phyloP scores from a whole-genome alignment of 2,113 vertebrate species.

The Colistium nudipinnis region DNA sequence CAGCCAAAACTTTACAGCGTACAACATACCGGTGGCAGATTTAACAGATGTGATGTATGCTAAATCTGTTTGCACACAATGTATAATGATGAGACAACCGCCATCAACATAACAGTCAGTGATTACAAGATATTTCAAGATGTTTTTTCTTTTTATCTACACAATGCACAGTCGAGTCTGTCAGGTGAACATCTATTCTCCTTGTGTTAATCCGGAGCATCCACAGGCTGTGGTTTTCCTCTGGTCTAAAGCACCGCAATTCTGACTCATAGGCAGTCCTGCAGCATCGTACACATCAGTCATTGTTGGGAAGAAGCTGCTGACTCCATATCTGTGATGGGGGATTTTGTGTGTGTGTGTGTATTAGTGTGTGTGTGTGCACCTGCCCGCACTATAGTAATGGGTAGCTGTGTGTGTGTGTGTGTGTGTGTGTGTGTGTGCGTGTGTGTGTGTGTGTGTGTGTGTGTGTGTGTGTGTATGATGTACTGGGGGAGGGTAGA shows the following conservation, averaged over 20 bases:
- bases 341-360: conserved; percentile 28
- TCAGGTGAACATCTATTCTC: background rate
- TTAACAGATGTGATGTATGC: conserved; percentile 20
- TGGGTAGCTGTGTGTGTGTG: conserved; percentile 4
- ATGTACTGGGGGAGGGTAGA: conserved; percentile 49
- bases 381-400: conserved; percentile 5
- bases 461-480: conserved; percentile 35
- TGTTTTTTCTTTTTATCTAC: background rate
- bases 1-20: conserved; percentile 6
- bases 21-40: background rate
- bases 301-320: conserved; percentile 76
- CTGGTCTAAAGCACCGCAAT: conserved; percentile 14
- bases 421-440: conserved; percentile 14
- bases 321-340: conserved; percentile 73
- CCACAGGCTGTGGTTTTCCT: conserved; percentile 3
- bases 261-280: conserved; percentile 26
- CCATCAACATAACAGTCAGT: too few species aligned
- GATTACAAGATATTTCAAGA: background rate
- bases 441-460: conserved; percentile 6
- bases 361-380: conserved; percentile 8
- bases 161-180: background rate
- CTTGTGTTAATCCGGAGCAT: conserved; percentile 2
- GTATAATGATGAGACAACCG: background rate
- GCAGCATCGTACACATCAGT: conserved; percentile 58
- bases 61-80: conserved; percentile 9